Percentiles rank a stretch among this genome's conserved stretches.
Evolutionary conservation across 2,113 vertebrate genomes (phyloP).

Genomic region (Trogon melanurus): DNA sequence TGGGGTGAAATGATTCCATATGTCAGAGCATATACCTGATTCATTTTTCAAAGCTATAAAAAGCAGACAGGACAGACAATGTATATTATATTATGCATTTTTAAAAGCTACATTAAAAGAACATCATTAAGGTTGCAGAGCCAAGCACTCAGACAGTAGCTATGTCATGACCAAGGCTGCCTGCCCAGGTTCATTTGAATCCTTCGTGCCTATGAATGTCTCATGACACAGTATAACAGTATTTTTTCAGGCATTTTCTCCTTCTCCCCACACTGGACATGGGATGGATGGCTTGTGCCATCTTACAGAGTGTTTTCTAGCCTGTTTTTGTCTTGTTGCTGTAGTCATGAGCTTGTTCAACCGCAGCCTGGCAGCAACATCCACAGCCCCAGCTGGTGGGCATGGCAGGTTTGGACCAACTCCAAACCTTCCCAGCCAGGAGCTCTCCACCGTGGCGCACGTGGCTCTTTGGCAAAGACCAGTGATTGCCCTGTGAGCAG

Average conservation of each 20-base stretch:
- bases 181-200: neutral
- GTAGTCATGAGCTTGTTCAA: neutral
- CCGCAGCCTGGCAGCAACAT: neutral
- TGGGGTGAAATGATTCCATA: neutral
- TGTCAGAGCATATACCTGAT: neutral
- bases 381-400: fast-evolving
- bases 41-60: slow-evolving; percentile 43
- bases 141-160: slow-evolving; percentile 37
- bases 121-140: slow-evolving; percentile 56
- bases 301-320: neutral
- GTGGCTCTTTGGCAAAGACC: neutral
- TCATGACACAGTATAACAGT: neutral
- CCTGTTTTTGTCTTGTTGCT: neutral
- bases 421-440: neutral
- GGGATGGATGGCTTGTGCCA: neutral
- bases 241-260: neutral
- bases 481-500: fast-evolving
- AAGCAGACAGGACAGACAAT: slow-evolving; percentile 29
- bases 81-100: slow-evolving; percentile 52
- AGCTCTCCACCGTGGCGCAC: neutral
- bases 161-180: slow-evolving; percentile 27
- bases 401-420: neutral
- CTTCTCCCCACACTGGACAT: neutral
- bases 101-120: slow-evolving; percentile 63
- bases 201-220: neutral